A percentile compares a stretch with the other conserved stretches of the same genome.
Evolutionary conservation across 2,888 invertebrate species (phyloP).

Genomic region (Drosophila bunnanda): DNA sequence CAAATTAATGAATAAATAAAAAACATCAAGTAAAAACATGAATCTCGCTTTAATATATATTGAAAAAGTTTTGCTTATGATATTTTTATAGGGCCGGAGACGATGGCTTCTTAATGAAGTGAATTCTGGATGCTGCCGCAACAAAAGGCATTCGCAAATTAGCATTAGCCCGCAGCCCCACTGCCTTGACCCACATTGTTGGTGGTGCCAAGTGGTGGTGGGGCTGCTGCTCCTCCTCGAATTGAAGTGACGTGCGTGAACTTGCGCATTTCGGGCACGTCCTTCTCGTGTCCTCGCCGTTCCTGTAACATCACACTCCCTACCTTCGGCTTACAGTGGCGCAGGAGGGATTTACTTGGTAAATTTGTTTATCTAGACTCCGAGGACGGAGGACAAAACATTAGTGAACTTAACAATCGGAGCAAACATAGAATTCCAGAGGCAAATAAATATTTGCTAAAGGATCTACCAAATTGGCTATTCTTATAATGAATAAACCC

Average conservation of each 20-base stretch:
- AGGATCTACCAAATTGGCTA: not conserved
- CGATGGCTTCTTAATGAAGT: slow-evolving; percentile 57
- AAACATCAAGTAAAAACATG: slow-evolving; percentile 40
- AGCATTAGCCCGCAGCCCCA: slow-evolving; percentile 50
- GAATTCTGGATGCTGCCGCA: slow-evolving; percentile 47
- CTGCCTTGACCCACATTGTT: slow-evolving; percentile 34
- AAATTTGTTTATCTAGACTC: not conserved
- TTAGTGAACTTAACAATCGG: not conserved
- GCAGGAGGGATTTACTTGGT: not conserved
- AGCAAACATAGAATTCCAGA: not conserved
- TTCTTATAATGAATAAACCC: not conserved
- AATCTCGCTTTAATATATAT: slow-evolving; percentile 61
- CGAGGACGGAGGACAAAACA: not conserved
- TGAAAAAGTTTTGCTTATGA: slow-evolving; percentile 61
- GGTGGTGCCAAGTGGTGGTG: slow-evolving; percentile 17
- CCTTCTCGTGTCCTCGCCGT: slow-evolving; percentile 55
- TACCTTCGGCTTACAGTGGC: not conserved
- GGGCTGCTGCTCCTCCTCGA: slow-evolving; percentile 24
- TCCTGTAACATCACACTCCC: slow-evolving; percentile 38
- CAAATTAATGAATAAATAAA: slow-evolving; percentile 24
- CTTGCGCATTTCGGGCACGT: slow-evolving; percentile 73
- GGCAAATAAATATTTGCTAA: not conserved
- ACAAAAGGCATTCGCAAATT: slow-evolving; percentile 64
- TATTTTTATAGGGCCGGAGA: slow-evolving; percentile 24
- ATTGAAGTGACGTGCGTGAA: slow-evolving; percentile 68